These are phyloP conservation scores for Parus major DNA, from an alignment of 2,113 vertebrate genomes.

Conservation along the genomic window DNA sequence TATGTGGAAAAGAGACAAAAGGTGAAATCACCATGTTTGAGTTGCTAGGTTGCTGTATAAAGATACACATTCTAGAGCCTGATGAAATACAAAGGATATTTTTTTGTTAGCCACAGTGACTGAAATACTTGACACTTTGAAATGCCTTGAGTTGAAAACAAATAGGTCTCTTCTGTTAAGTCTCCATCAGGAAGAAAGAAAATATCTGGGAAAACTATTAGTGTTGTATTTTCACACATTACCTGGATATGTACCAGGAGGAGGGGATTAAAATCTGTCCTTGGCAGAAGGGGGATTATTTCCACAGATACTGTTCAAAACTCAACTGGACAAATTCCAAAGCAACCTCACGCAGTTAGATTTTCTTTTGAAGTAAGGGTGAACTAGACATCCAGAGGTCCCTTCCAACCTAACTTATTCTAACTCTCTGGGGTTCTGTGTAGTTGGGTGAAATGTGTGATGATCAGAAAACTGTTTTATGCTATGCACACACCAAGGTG, in stretches of 20 bases:
- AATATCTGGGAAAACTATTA: neutral
- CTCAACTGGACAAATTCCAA: neutral
- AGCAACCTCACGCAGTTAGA: neutral
- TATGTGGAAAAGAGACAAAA: neutral
- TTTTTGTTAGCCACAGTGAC: neutral
- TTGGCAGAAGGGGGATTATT: neutral
- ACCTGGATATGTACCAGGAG: neutral
- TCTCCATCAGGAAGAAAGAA: neutral
- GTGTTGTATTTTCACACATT: neutral
- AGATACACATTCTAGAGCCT: fast-evolving
- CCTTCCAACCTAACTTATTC: neutral
- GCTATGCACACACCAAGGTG: neutral
- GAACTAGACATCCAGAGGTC: no score
- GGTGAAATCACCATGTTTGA: neutral
- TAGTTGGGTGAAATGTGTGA: neutral
- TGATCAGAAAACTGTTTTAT: neutral
- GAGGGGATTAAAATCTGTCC: neutral
- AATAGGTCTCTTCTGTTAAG: neutral
- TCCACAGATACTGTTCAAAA: neutral
- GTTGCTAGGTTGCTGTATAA: neutral
- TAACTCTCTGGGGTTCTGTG: neutral
- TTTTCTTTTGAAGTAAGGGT: neutral
- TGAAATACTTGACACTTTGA: neutral
- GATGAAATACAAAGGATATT: neutral
- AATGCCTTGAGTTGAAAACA: neutral